These are phyloP conservation scores for Vanacampus margaritifer DNA, from an alignment of 2,113 vertebrate genomes.

Conservation along the genomic window DNA sequence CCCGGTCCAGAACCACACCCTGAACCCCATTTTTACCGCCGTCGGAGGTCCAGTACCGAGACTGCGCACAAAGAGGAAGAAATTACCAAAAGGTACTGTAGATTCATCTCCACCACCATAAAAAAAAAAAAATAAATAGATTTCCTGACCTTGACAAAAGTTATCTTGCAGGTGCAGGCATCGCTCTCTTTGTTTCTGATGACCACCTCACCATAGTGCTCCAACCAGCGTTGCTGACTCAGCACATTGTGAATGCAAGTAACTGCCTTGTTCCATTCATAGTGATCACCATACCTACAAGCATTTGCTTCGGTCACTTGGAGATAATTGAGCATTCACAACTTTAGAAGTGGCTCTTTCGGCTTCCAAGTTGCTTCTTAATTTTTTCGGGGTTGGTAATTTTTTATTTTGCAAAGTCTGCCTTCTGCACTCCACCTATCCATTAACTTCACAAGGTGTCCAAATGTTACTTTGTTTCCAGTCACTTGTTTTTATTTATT, in stretches of 20 bases:
- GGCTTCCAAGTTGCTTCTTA: too few relatives aligned
- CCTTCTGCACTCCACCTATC: neutral
- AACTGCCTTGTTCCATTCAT: constrained; percentile 91
- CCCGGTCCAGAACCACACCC: constrained; percentile 79
- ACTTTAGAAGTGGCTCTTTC: too few relatives aligned
- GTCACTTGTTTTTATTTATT: too few relatives aligned
- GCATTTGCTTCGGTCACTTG: neutral
- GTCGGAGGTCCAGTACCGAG: constrained; percentile 82
- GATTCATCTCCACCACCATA: neutral
- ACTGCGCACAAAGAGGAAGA: constrained; percentile 55
- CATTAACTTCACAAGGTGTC: neutral
- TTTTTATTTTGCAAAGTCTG: too few relatives aligned
- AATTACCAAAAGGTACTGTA: neutral
- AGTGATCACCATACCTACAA: constrained; percentile 84
- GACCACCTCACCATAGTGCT: constrained; percentile 89
- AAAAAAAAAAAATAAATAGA: neutral
- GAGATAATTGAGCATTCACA: neutral
- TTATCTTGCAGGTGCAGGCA: constrained; percentile 85
- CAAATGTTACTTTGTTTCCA: neutral
- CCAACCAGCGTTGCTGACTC: constrained; percentile 86
- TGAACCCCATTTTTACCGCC: constrained; percentile 83
- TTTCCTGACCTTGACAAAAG: constrained; percentile 82
- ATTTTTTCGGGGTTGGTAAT: too few relatives aligned
- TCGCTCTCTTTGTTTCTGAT: constrained; percentile 81
- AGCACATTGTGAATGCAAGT: constrained; percentile 92